Conservation (phyloP, 2,113 vertebrate species). For the Lota lota region DNA sequence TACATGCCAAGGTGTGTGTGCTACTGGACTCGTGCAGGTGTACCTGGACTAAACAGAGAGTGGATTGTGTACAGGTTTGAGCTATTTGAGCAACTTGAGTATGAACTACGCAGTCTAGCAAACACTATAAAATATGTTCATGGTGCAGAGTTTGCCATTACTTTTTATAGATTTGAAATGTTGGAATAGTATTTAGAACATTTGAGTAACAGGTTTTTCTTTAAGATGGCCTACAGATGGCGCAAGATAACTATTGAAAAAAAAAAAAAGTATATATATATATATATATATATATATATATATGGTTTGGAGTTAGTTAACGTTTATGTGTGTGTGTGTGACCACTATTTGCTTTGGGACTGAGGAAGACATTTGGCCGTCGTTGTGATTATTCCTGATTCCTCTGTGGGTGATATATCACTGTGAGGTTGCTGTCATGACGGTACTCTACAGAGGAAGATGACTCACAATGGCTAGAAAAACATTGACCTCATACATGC, state of each 20-base stretch:
- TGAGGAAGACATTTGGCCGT: no score
- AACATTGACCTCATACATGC: conserved; percentile 11
- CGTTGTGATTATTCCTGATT: no score
- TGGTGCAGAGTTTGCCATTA: no score
- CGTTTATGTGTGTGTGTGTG: neutral
- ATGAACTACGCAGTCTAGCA: neutral
- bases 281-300: neutral
- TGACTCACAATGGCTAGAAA: conserved; percentile 13
- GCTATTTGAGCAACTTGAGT: neutral
- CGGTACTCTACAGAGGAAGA: conserved; percentile 8
- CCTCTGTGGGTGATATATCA: neutral
- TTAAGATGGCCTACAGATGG: conserved; percentile 54
- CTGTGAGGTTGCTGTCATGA: conserved; percentile 6
- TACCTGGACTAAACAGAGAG: conserved; percentile 5
- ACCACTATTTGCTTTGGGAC: no score
- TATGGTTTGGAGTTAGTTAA: neutral
- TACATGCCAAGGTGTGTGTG: neutral
- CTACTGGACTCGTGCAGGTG: neutral
- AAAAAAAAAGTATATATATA: no score
- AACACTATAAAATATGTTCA: no score
- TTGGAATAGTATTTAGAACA: neutral
- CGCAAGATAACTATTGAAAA: conserved; percentile 49
- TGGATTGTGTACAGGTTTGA: conserved; percentile 1
- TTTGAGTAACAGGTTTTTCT: neutral
- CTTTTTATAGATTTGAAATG: neutral